Evolutionary conservation across 2,797 vertebrate genomes (phyloP), one percentile per base, ranked within the genome.

Genomic region (Takifugu ocellatus): DNA sequence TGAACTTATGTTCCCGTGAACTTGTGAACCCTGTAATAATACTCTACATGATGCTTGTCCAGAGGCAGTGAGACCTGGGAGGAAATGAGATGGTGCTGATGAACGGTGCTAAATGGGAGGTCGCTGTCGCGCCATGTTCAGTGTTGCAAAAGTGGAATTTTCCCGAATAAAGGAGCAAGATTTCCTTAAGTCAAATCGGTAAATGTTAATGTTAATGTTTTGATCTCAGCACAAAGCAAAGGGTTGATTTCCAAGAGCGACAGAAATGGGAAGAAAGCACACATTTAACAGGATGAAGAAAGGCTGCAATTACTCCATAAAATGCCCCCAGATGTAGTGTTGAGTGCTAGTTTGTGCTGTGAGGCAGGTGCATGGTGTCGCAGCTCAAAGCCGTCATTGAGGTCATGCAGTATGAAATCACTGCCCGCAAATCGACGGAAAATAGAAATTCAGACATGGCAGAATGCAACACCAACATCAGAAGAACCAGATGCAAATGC

Each of bases 21-120:
- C 84, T 79, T 76, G 31, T 84, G 82, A 85, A 83, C 82, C 74
- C 57, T 54, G 55, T 51, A 54, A 56, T 75, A 70, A 68, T 26
- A 51, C 59, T 39, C 11, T 14, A 39, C 36, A 60, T 51, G 63
- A 14, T 25, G 52, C 25, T 8, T 56, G 66, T 60, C 59, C 1
- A 4, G 6, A 55, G 52, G 70, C 53, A 50, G 24, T 4, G 51
- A 42, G 66, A 61, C 49, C 61, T 44, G 50, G 7, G 24, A 29
- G 39, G 33, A 46, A 61, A 68, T 56, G 27, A 44, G 26, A 36
- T 25, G 47, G 11, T 15, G 46, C 59, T 59, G 72, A 66, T 70
- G 49, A 21, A 49, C 16, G 36, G 26, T 21, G 25, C 42, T 29
- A 59, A 70, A 75, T 66, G 5, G 52, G 63, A 60, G 52, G 27